phyloP scores from a whole-genome alignment of 2,113 vertebrate genomes.

The Mirza zaza region DNA sequence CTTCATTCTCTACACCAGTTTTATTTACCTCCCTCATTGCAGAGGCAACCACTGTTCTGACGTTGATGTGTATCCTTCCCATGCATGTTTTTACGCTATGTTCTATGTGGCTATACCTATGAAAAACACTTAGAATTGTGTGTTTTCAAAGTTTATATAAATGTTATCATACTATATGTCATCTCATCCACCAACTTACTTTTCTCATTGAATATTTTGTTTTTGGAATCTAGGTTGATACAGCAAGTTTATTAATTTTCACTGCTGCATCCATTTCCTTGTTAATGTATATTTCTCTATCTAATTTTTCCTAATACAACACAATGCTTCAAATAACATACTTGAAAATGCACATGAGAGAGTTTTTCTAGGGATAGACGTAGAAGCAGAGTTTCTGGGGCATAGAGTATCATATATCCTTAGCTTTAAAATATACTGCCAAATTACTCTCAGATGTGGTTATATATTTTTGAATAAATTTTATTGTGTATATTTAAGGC shows the following conservation, averaged over 20 bases:
- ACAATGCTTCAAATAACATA: background rate
- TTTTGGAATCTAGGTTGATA: background rate
- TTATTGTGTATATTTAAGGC: background rate
- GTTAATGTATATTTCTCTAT: background rate
- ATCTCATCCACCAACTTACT: background rate
- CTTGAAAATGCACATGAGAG: background rate
- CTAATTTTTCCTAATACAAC: background rate
- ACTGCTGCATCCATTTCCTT: background rate
- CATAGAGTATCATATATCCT: background rate
- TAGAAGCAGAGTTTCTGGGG: background rate
- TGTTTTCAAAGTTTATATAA: constrained; percentile 15
- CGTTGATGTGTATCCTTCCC: background rate
- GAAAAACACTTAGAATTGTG: background rate
- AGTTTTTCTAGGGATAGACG: background rate
- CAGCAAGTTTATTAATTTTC: background rate
- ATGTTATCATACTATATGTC: background rate
- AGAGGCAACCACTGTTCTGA: background rate
- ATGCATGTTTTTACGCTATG: background rate
- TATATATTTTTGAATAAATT: background rate
- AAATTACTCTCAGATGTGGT: background rate
- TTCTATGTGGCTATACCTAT: background rate
- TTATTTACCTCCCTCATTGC: background rate
- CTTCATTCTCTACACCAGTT: background rate
- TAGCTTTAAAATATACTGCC: background rate
- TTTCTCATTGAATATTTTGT: constrained; percentile 16